These are phyloP conservation scores for Phymastichus coffea DNA, from an alignment of 1,140 invertebrate genomes.

Conservation along the genomic window DNA sequence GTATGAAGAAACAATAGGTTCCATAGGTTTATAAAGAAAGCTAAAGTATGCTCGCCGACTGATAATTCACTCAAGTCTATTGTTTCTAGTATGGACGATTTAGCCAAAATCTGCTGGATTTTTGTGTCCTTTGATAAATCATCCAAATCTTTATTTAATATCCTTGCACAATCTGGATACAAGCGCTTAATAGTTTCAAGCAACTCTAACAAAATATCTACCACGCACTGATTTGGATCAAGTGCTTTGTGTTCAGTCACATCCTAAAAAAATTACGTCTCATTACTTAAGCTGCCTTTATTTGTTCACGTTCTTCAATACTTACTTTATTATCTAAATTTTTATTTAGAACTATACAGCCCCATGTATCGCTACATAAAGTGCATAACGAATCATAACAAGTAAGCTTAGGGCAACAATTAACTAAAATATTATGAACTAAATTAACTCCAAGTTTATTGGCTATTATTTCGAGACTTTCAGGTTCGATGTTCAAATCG, in stretches of 20 bases:
- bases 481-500: slow-evolving; percentile 56
- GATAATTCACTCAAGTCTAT: slow-evolving; percentile 48
- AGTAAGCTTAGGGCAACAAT: slow-evolving; percentile 58
- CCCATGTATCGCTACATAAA: slow-evolving; percentile 37
- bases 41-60: slow-evolving; percentile 46
- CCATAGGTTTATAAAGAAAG: slow-evolving; percentile 49
- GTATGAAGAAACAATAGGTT: slow-evolving; percentile 48
- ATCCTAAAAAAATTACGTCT: slow-evolving; percentile 18
- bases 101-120: slow-evolving; percentile 38
- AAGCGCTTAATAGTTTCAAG: slow-evolving; percentile 29
- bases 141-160: slow-evolving; percentile 27
- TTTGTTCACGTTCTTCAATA: too few relatives aligned
- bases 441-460: slow-evolving; percentile 61
- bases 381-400: slow-evolving; percentile 32
- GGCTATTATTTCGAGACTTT: slow-evolving; percentile 59
- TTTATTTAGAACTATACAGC: slow-evolving; percentile 44
- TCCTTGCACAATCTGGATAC: slow-evolving; percentile 11
- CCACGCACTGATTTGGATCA: slow-evolving; percentile 43
- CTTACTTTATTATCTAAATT: too few relatives aligned
- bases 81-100: slow-evolving; percentile 36
- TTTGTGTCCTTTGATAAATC: slow-evolving; percentile 29
- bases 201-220: slow-evolving; percentile 41
- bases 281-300: neutral
- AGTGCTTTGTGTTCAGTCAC: slow-evolving; percentile 19
- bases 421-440: slow-evolving; percentile 60